These are phyloP conservation scores for Gallinago jamesoni DNA, from an alignment of 2,113 vertebrate genomes.

Conservation along the genomic window DNA sequence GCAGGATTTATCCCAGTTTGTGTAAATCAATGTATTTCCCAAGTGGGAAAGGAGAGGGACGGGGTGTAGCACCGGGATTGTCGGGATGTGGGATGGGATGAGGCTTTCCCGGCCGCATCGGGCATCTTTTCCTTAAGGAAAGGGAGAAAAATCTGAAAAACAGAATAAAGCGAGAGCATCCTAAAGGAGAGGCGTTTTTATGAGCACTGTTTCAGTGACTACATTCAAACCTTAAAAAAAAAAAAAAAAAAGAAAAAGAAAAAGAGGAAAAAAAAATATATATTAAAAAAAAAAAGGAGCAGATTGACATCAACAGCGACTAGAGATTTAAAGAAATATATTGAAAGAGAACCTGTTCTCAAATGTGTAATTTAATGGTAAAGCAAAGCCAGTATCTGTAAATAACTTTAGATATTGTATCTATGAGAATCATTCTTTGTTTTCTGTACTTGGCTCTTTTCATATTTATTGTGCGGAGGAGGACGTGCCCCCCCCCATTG, in stretches of 20 bases:
- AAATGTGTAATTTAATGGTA: slow-evolving; percentile 33
- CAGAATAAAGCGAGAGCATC: slow-evolving; percentile 22
- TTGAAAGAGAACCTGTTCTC: slow-evolving; percentile 43
- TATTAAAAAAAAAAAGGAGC: not conserved
- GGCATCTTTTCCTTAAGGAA: not conserved
- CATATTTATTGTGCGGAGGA: slow-evolving; percentile 78
- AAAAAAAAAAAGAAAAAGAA: not conserved
- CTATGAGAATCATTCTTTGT: slow-evolving; percentile 74
- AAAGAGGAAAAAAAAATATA: not conserved
- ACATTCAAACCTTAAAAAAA: not conserved
- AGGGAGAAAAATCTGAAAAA: not conserved
- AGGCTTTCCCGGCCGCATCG: not conserved
- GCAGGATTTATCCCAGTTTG: not conserved
- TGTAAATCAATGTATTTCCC: fast-evolving
- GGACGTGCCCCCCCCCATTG: not conserved
- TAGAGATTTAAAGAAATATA: not conserved
- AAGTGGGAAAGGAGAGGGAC: not conserved
- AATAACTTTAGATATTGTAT: slow-evolving; percentile 84
- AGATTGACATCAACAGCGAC: not conserved
- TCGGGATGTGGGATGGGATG: not conserved
- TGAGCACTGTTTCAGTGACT: not conserved
- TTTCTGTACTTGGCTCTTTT: slow-evolving; percentile 77
- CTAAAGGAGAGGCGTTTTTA: not conserved
- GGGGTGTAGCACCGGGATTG: fast-evolving
- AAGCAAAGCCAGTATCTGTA: slow-evolving; percentile 73